A percentile compares a stretch with the other conserved stretches of the same genome.
Evolutionary conservation across 1,140 invertebrate species (phyloP).

Genomic region (Stegodyphus mimosarum): DNA sequence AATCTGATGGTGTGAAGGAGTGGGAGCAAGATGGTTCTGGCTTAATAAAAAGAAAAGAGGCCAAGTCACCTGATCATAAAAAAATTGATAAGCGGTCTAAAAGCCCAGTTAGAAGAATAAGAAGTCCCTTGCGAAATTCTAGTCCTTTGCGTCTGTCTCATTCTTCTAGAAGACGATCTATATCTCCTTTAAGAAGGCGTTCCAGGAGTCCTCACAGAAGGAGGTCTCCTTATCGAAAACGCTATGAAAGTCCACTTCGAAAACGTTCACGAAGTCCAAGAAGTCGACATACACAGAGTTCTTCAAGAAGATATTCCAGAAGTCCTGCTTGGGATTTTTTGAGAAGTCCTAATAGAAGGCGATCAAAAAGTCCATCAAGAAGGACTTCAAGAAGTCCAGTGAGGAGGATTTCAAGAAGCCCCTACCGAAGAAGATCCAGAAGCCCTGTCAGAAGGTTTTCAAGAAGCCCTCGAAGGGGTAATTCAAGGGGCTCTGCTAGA

Average conservation of each 20-base stretch:
- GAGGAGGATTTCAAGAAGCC: slow-evolving; percentile 24
- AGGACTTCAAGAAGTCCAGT: slow-evolving; percentile 14
- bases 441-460: slow-evolving; percentile 9
- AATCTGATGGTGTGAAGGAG: no score
- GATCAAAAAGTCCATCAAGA: slow-evolving; percentile 17
- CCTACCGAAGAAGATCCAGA: neutral
- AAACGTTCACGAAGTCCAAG: slow-evolving; percentile 6
- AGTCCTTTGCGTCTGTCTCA: neutral
- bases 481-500: slow-evolving; percentile 13
- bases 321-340: neutral
- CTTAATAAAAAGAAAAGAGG: no score
- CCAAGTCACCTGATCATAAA: no score
- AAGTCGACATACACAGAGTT: neutral
- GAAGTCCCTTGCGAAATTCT: neutral
- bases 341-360: slow-evolving; percentile 17
- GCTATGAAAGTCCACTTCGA: neutral
- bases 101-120: neutral
- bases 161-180: slow-evolving; percentile 1
- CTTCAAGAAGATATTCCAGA: neutral
- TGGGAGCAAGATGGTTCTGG: no score
- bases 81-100: neutral
- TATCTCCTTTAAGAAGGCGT: neutral
- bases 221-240: neutral
- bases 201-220: neutral
- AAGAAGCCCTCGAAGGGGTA: slow-evolving; percentile 11